Evolutionary conservation across 2,888 invertebrate genomes (phyloP).

Genomic region (Ptycholaimellus sp.): DNA sequence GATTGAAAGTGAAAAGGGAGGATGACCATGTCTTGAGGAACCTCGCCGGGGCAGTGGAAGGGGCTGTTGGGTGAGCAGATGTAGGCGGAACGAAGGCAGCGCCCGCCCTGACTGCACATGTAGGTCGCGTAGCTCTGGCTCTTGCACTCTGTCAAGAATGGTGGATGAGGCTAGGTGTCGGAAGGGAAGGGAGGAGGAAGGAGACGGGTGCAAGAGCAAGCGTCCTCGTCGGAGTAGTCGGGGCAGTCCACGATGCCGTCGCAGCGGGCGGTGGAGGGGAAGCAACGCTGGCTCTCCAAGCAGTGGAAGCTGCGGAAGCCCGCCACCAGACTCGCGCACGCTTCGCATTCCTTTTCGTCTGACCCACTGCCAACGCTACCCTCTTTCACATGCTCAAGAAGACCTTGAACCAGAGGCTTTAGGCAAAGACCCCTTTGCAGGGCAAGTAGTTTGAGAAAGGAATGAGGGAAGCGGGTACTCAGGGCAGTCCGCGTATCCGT

Average conservation of each 20-base stretch:
- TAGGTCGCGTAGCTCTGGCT: neutral
- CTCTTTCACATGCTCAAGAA: too few species aligned
- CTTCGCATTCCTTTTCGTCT: neutral
- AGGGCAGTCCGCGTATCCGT: neutral
- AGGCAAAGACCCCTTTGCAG: too few species aligned
- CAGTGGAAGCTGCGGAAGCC: slow-evolving; percentile 2
- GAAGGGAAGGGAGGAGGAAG: neutral
- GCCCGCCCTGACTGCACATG: neutral
- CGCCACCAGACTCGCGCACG: neutral
- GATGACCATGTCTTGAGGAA: too few species aligned
- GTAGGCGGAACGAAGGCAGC: neutral
- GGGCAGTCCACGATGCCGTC: slow-evolving; percentile 1
- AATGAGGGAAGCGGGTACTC: neutral
- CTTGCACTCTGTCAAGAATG: neutral
- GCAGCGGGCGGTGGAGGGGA: slow-evolving; percentile 1
- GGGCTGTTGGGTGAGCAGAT: neutral
- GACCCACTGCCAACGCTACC: neutral
- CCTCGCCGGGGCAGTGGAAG: slow-evolving; percentile 1
- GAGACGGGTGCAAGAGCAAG: neutral
- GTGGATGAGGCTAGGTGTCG: neutral
- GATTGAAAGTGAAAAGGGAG: too few species aligned
- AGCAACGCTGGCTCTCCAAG: neutral
- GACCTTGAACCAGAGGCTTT: too few species aligned
- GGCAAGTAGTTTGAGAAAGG: neutral
- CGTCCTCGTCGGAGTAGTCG: slow-evolving; percentile 2